phyloP scores from a whole-genome alignment of 2,113 vertebrate species.

The Halcyon senegalensis region DNA sequence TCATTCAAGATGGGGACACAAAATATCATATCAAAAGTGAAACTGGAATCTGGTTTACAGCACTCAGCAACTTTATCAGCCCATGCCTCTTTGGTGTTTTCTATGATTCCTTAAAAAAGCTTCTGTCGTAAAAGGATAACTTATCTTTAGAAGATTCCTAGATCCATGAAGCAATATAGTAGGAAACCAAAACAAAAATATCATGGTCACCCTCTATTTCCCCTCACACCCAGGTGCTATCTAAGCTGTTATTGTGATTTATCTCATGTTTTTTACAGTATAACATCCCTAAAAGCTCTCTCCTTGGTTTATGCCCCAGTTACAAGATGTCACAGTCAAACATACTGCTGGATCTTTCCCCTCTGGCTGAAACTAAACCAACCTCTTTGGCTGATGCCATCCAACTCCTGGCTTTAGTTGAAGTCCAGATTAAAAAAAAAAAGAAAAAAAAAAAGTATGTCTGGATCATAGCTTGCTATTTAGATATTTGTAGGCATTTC shows the following conservation, averaged over 20 bases:
- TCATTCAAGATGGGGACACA: background rate
- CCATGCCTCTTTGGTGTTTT: background rate
- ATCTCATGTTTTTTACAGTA: background rate
- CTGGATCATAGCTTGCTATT: background rate
- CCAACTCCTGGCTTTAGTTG: background rate
- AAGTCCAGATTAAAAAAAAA: background rate
- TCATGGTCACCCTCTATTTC: rapidly evolving
- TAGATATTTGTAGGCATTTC: background rate
- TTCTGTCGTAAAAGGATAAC: background rate
- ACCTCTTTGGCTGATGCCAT: background rate
- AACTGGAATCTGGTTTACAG: background rate
- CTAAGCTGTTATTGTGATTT: background rate
- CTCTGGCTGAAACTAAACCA: background rate
- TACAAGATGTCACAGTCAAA: background rate
- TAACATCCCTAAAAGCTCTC: background rate
- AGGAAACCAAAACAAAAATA: background rate
- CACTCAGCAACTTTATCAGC: background rate
- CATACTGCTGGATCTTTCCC: background rate
- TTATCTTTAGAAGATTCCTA: background rate
- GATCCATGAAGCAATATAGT: background rate
- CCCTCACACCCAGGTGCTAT: background rate
- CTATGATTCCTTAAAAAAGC: background rate
- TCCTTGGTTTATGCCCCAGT: background rate
- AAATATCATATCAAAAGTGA: background rate
- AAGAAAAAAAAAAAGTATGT: background rate